A percentile compares a stretch with the other conserved stretches of the same genome.
phyloP scores from a whole-genome alignment of 2,797 vertebrate genomes.

The Sebastes kiyomatsui region DNA sequence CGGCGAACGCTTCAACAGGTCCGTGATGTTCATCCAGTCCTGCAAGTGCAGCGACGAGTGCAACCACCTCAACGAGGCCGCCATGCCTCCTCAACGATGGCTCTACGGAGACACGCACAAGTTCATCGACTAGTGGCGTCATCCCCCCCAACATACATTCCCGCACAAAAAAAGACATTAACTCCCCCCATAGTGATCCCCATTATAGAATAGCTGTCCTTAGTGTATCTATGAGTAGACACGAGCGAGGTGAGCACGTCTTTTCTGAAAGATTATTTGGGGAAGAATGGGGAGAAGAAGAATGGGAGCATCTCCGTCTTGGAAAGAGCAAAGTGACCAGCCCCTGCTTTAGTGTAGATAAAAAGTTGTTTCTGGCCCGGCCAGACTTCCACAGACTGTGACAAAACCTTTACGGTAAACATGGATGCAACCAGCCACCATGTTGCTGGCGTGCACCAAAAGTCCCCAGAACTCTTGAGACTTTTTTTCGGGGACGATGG shows the following conservation, averaged over 20 bases:
- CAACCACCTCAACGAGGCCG: slow-evolving; percentile 79
- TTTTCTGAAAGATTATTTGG: slow-evolving; percentile 47
- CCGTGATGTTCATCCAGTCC: slow-evolving; percentile 86
- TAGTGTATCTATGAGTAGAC: slow-evolving; percentile 71
- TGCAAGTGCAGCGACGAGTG: slow-evolving; percentile 85
- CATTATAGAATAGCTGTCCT: slow-evolving; percentile 72
- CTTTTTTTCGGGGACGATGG: slow-evolving; percentile 36
- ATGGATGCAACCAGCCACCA: slow-evolving; percentile 10
- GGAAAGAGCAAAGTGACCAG: slow-evolving; percentile 39
- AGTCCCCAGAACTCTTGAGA: slow-evolving; percentile 55
- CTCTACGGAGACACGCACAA: slow-evolving; percentile 85
- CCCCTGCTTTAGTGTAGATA: slow-evolving; percentile 60
- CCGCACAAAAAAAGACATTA: slow-evolving; percentile 36
- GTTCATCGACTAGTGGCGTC: slow-evolving; percentile 76
- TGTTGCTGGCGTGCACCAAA: slow-evolving; percentile 41
- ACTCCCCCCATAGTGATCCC: slow-evolving; percentile 46
- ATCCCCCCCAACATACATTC: slow-evolving; percentile 32
- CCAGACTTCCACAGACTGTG: slow-evolving; percentile 25
- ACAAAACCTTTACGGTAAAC: slow-evolving; percentile 33
- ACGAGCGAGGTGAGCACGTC: slow-evolving; percentile 34
- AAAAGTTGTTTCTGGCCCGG: slow-evolving; percentile 4
- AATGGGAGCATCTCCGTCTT: slow-evolving; percentile 15
- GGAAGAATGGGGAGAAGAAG: slow-evolving; percentile 45
- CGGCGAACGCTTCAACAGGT: slow-evolving; percentile 76
- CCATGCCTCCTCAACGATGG: slow-evolving; percentile 78